Evolutionary conservation across 2,113 vertebrate species (phyloP), one percentile per base, ranked within the genome.

Genomic region (Otocyon megalotis): DNA sequence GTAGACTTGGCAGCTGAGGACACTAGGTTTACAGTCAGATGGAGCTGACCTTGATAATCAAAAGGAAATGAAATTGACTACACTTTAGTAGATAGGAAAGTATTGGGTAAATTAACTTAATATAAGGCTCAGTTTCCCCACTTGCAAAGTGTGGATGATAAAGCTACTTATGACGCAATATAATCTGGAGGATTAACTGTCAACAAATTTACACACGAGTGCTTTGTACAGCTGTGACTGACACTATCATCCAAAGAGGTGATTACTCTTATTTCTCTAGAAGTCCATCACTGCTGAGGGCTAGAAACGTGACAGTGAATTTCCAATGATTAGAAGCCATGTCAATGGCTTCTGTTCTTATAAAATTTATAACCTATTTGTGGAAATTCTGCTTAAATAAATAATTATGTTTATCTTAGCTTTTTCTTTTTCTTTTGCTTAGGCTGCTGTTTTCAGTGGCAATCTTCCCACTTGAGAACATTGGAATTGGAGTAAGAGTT

Each of bases 321-420:
- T 77, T 77, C 37, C 13, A 48, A 7, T 76, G 72, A 48, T 28
- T 37, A 22, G 2, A 74, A 24, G 15, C 3, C 65, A 0, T 17
- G 11, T 13, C 24, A 24, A 32, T 35, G 19, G 19, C 24, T 24
- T 35, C 60, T 56, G 5, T 54, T 32, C 5, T 81, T 50, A 72
- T 5, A 71, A 37, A 2, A 7, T 67, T 93, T 63, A 13, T 32
- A 60, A 58, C 30, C 10, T 94, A 50, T 35, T n/a, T 83, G 20
- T 86, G 63, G 88, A 83, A 86, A 58, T 90, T 97, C 26, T 62
- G n/a, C 26, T 89, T 96, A 95, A 90, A 62, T 37, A 28, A 19
- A 77, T 93, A 65, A 32, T 24, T 32, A 48, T 3, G 22, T 10
- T 93, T 72, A 79, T 56, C n/a, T 28, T 50, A 37, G 28, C 1